Conservation (phyloP, 2,797 vertebrate species). For the Scleropages formosus region DNA sequence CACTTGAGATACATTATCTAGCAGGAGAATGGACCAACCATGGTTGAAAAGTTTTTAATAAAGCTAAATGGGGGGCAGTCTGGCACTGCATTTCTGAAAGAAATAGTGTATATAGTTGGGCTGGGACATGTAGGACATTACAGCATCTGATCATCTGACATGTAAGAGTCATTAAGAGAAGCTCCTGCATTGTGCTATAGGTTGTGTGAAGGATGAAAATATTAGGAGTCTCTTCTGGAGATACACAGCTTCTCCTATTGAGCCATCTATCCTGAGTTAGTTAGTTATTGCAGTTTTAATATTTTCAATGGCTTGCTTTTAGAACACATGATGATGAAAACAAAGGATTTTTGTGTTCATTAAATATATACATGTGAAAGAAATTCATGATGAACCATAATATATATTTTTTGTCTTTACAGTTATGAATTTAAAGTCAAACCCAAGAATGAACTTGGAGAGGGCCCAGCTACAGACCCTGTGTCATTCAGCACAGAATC, state of each 20-base stretch:
- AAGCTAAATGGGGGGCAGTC: slow-evolving; percentile 23
- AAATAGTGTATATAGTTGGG: slow-evolving; percentile 46
- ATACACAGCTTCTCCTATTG: slow-evolving; percentile 9
- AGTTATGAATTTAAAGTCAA: slow-evolving; percentile 92
- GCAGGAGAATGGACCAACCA: slow-evolving; percentile 29
- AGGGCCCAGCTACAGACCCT: slow-evolving; percentile 78
- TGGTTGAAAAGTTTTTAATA: slow-evolving; percentile 52
- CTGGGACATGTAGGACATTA: slow-evolving; percentile 42
- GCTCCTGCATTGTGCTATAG: slow-evolving; percentile 29
- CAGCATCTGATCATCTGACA: slow-evolving; percentile 58
- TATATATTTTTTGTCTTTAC: slow-evolving; percentile 41
- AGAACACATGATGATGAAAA: background rate
- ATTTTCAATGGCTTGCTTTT: background rate
- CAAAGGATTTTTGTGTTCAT: background rate
- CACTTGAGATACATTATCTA: slow-evolving; percentile 39
- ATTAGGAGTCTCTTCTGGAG: slow-evolving; percentile 34
- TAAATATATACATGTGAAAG: slow-evolving; percentile 1
- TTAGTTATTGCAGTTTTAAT: background rate
- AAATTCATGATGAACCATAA: slow-evolving; percentile 6
- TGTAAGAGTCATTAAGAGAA: slow-evolving; percentile 57
- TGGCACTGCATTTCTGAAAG: slow-evolving; percentile 54
- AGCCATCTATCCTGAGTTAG: background rate
- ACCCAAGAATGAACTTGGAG: slow-evolving; percentile 83
- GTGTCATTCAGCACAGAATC: slow-evolving; percentile 90
- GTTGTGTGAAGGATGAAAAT: slow-evolving; percentile 43